Percentiles rank a stretch among this genome's conserved stretches.
phyloP scores from a whole-genome alignment of 92 coral and sea anemone genomes.

The Phenganax marumi region DNA sequence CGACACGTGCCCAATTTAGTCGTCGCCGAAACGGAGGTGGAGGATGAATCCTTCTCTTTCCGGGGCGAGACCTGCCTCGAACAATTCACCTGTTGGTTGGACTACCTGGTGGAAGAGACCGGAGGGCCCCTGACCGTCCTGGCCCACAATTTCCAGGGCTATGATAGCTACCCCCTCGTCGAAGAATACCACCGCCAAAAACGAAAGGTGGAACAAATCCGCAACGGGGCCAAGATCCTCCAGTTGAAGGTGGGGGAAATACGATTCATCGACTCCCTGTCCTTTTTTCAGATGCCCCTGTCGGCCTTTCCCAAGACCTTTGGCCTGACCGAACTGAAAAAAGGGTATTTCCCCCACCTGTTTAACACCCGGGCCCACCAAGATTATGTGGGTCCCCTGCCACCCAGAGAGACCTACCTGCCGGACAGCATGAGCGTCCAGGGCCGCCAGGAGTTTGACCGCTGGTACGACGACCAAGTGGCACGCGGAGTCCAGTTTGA shows the following conservation, averaged over 20 bases:
- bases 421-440: conserved; percentile 43
- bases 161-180: conserved; percentile 35
- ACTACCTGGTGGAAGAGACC: conserved; percentile 9
- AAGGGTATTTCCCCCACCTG: too few relatives aligned
- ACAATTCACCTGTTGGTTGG: conserved; percentile 14
- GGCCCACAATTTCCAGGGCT: too few relatives aligned
- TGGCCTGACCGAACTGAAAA: conserved; percentile 22
- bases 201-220: neutral
- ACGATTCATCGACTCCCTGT: conserved; percentile 30
- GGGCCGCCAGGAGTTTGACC: too few relatives aligned
- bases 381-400: conserved; percentile 37
- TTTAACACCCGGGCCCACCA: conserved; percentile 37
- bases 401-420: neutral
- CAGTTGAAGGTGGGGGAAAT: too few relatives aligned
- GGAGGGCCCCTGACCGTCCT: conserved; percentile 32
- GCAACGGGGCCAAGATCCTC: conserved; percentile 37
- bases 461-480: conserved; percentile 27
- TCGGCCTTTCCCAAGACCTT: conserved; percentile 35
- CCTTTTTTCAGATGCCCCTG: conserved; percentile 27
- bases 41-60: neutral
- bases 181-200: conserved; percentile 2
- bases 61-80: conserved; percentile 9
- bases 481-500: neutral
- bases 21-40: conserved; percentile 34
- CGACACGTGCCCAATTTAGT: too few relatives aligned